Base-by-base conservation (phyloP, 2,888 invertebrate genomes). In the Chloromyia formosa region DNA sequence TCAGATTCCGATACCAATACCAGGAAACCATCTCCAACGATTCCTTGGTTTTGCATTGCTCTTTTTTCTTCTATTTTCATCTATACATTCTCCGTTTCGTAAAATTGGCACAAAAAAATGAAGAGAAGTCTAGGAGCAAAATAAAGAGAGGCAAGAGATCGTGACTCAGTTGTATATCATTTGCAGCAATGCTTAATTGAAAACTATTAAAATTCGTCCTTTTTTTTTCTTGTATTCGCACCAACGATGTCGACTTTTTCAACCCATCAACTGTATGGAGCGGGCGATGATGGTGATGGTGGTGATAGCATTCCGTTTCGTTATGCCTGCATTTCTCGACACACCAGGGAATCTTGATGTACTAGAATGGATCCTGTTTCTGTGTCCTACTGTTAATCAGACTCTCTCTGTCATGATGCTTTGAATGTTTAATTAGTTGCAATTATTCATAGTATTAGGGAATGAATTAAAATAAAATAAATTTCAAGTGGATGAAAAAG, bases 141-240 rank as follows among this genome's bases (percentile, higher is more conserved):
- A 45, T 74, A 74, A 75, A 76, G 16, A 72, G 73, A 58, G 40
- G 56, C 40, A 54, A 71, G 72, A 78, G 74, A 76, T 77, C 77
- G 77, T 78, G 77, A 78, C 78, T 77, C 75, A 68, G 72, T 77
- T 78, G 77, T 78, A 75, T 77, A 78, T 78, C 77, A 75, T 74
- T 75, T 77, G 77, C 75, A 77, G 75, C 68, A 74, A 73, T 77
- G 75, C 75, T 77, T 78, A 78, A 78, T 78, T 78, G 77, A 77
- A 78, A 78, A 78, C 78, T 78, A 78, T 78, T 78, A 78, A 78
- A 77, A 78, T 75, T 77, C 71, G 75, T 77, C 76, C 75, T 74
- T 77, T 77, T 75, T 71, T 64, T 40, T 18, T 16, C 35, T 14
- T 20, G 56, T n/a, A 60, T 9, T 27, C 35, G n/a, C 18, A 16